Conservation (phyloP, 2,888 invertebrate species). For the Lithophane socia region DNA sequence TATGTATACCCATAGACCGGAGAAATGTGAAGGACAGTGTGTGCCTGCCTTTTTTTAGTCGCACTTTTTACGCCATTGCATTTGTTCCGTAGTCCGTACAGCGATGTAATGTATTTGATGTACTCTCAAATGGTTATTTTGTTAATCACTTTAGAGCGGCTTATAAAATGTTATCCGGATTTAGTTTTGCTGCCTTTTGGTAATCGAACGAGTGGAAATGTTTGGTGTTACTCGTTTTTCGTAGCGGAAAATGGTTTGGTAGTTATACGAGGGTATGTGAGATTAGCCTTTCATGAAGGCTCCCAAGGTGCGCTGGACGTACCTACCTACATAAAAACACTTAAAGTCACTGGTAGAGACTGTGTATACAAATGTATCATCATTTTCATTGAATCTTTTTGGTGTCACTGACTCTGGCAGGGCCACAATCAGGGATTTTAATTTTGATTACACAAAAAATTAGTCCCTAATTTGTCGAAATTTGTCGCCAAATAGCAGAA, state of each 20-base stretch:
- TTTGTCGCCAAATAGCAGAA: no score
- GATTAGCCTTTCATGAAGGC: neutral
- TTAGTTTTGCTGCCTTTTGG: conserved; percentile 3
- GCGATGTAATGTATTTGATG: conserved; percentile 48
- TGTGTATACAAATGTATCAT: neutral
- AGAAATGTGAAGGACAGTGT: conserved; percentile 74
- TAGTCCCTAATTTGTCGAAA: no score
- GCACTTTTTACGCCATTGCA: conserved; percentile 53
- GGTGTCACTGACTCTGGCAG: no score
- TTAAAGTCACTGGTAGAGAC: neutral
- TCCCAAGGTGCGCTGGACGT: neutral
- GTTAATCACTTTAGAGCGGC: conserved; percentile 44
- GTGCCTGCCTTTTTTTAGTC: conserved; percentile 71
- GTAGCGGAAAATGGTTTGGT: neutral
- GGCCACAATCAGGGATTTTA: no score
- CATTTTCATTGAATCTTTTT: neutral
- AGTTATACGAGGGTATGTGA: neutral
- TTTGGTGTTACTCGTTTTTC: conserved; percentile 7
- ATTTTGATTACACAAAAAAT: no score
- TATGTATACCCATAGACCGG: conserved; percentile 71
- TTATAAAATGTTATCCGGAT: conserved; percentile 23
- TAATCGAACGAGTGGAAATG: neutral
- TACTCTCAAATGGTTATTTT: conserved; percentile 48
- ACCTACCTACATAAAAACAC: neutral
- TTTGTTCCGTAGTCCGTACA: conserved; percentile 29